These are phyloP conservation scores for Apoda limacodes DNA, from an alignment of 2,888 invertebrate genomes.

Conservation along the genomic window DNA sequence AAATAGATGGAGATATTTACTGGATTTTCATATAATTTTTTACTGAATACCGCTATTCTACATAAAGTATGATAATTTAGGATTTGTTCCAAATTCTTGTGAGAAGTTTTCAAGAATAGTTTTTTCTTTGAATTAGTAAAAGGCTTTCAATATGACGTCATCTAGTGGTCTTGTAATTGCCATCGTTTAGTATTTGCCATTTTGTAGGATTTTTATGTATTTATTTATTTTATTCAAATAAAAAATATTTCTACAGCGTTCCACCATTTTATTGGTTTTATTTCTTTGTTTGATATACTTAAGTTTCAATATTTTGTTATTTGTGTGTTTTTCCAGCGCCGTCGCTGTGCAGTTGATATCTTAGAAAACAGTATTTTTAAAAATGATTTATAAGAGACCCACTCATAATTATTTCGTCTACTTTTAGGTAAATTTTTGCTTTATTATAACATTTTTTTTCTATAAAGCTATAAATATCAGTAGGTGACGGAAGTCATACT, in stretches of 20 bases:
- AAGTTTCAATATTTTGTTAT: background rate
- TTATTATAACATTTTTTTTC: background rate
- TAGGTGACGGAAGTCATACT: background rate
- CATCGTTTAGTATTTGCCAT: constrained; percentile 2
- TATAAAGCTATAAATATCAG: background rate
- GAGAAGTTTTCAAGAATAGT: constrained; percentile 8
- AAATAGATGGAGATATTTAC: constrained; percentile 1
- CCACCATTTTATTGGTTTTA: constrained; percentile 3
- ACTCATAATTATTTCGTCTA: too few relatives aligned
- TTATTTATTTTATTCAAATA: constrained; percentile 1
- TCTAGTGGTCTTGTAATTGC: constrained; percentile 7
- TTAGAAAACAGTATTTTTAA: too few relatives aligned
- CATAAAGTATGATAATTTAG: constrained; percentile 6
- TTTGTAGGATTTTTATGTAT: constrained; percentile 1
- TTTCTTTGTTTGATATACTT: constrained; percentile 3
- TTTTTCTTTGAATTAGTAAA: constrained; percentile 7
- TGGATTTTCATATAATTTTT: constrained; percentile 3
- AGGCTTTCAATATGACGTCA: constrained; percentile 4
- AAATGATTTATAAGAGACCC: too few relatives aligned
- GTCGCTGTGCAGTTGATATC: background rate
- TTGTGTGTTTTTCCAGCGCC: constrained; percentile 3
- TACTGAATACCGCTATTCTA: constrained; percentile 1
- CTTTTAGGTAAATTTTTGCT: too few relatives aligned
- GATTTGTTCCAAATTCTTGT: constrained; percentile 2
- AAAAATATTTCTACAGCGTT: constrained; percentile 2